Conservation (phyloP, 1,140 invertebrate species). For the Anadara kagoshimensis region DNA sequence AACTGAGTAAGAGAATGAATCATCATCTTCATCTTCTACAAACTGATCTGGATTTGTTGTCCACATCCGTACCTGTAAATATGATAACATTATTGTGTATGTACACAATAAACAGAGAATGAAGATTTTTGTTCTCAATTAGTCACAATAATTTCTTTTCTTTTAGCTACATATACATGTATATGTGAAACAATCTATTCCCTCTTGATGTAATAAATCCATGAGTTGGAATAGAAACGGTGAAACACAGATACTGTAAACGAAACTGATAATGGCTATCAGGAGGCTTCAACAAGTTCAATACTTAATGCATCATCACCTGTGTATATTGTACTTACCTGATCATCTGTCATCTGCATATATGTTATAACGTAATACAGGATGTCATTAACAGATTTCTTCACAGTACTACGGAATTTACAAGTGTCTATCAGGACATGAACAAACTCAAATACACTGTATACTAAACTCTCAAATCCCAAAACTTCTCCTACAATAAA, state of each 20-base stretch:
- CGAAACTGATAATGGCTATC: too few relatives aligned
- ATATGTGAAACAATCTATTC: too few relatives aligned
- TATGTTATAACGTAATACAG: slow-evolving; percentile 85
- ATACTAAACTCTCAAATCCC: slow-evolving; percentile 85
- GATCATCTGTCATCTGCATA: slow-evolving; percentile 86
- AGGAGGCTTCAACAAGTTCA: too few relatives aligned
- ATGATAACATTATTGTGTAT: too few relatives aligned
- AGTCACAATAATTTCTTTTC: too few relatives aligned
- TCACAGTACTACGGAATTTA: slow-evolving; percentile 79
- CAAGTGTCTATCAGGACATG: slow-evolving; percentile 80
- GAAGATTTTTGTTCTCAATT: not conserved
- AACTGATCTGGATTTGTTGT: slow-evolving; percentile 83
- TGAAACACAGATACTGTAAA: too few relatives aligned
- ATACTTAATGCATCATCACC: too few relatives aligned
- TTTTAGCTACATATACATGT: too few relatives aligned
- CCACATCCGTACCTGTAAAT: slow-evolving; percentile 79
- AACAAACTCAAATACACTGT: slow-evolving; percentile 86
- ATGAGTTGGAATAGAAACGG: too few relatives aligned
- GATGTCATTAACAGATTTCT: slow-evolving; percentile 81
- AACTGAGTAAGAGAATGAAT: slow-evolving; percentile 82
- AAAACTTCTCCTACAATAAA: slow-evolving; percentile 80
- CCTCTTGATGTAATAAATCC: too few relatives aligned
- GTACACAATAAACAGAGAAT: not conserved
- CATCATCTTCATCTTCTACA: slow-evolving; percentile 86
- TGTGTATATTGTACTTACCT: slow-evolving; percentile 72